Evolutionary conservation across 2,113 vertebrate genomes (phyloP).

Genomic region (Ovis canadensis): DNA sequence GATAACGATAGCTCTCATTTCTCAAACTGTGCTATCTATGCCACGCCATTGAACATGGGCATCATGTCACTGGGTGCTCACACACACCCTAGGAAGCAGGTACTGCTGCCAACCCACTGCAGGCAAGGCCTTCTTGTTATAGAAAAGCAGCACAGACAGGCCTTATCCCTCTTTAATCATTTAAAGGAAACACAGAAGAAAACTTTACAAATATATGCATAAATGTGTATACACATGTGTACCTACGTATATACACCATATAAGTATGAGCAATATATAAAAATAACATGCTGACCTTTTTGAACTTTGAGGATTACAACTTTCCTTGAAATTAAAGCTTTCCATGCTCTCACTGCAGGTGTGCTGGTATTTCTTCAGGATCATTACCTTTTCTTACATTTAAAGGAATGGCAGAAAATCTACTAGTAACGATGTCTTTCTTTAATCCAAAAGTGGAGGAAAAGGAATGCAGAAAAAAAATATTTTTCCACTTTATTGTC

Average conservation of each 20-base stretch:
- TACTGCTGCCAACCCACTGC: not conserved
- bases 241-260: rapidly evolving
- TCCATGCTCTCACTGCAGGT: not conserved
- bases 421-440: not conserved
- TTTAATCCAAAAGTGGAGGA: not conserved
- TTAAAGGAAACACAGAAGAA: not conserved
- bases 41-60: not conserved
- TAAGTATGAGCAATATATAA: not conserved
- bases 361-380: not conserved
- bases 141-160: not conserved
- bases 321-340: not conserved
- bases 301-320: not conserved
- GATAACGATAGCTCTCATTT: not conserved
- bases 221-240: rapidly evolving
- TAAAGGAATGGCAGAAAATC: not conserved
- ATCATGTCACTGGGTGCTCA: not conserved
- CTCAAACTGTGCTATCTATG: not conserved
- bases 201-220: not conserved
- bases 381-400: not conserved
- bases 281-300: not conserved
- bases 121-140: not conserved
- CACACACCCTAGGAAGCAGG: not conserved
- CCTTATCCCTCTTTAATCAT: not conserved
- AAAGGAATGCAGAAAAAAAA: not conserved
- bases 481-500: not conserved